Evolutionary conservation across 2,113 vertebrate genomes (phyloP).

Genomic region (Gambusia holbrooki): DNA sequence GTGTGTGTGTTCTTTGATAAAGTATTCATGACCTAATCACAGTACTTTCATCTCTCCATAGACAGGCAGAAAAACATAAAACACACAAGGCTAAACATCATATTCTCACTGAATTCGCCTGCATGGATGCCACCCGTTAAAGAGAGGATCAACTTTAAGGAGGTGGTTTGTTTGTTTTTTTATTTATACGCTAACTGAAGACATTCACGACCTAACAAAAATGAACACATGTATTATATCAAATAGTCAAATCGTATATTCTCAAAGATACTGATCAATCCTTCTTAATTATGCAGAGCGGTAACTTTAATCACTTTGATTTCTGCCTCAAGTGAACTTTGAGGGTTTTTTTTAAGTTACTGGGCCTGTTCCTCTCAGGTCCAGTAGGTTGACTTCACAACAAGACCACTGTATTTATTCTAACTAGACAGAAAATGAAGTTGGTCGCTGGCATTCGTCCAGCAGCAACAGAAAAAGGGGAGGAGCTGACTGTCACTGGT

Average conservation of each 20-base stretch:
- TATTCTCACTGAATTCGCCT: constrained; percentile 7
- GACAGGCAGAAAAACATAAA: constrained; percentile 46
- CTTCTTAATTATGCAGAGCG: background rate
- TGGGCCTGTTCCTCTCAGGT: no score
- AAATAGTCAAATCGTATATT: background rate
- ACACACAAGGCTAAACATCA: constrained; percentile 33
- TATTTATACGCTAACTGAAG: background rate
- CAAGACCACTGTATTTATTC: no score
- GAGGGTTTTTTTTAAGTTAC: background rate
- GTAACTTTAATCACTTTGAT: constrained; percentile 12
- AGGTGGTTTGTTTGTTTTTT: background rate
- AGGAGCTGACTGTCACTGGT: no score
- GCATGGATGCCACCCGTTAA: background rate
- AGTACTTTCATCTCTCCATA: constrained; percentile 56
- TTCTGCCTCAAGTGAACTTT: constrained; percentile 5
- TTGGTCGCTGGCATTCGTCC: no score
- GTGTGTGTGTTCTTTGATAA: constrained; percentile 59
- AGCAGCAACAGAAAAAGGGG: no score
- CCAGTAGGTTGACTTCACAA: no score
- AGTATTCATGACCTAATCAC: constrained; percentile 70
- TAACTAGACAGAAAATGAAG: no score
- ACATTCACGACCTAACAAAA: background rate
- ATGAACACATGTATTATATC: background rate
- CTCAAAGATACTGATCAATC: background rate
- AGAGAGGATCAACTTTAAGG: background rate